These are phyloP conservation scores for Rhynchotus rufescens DNA, from an alignment of 2,797 vertebrate genomes.

Conservation along the genomic window DNA sequence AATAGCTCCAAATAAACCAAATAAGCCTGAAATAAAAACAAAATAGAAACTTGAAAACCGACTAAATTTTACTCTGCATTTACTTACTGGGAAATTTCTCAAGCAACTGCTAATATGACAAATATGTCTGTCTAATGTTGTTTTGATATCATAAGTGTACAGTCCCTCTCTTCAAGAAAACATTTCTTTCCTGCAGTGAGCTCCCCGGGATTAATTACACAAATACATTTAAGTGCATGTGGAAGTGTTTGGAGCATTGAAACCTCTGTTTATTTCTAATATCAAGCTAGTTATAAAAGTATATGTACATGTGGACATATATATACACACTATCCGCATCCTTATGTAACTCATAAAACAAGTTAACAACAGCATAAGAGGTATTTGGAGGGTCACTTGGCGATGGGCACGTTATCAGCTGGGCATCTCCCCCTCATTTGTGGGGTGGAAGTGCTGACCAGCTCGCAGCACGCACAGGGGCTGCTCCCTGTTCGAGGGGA, in stretches of 20 bases:
- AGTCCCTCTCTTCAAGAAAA: background rate
- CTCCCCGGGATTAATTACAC: background rate
- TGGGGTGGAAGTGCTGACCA: accelerated
- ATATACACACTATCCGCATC: background rate
- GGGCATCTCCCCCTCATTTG: accelerated
- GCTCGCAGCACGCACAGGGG: background rate
- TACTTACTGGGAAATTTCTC: background rate
- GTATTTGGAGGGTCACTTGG: accelerated
- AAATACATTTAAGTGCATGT: background rate
- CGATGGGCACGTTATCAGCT: background rate
- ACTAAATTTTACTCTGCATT: background rate
- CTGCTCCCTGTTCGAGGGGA: background rate
- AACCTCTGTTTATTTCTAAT: background rate
- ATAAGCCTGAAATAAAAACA: background rate
- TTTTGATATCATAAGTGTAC: background rate
- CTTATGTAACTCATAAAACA: background rate
- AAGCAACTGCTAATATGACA: background rate
- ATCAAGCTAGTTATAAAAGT: background rate
- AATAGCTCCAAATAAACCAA: background rate
- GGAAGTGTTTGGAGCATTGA: background rate
- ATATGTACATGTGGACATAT: accelerated
- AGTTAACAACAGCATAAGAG: background rate
- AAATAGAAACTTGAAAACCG: background rate
- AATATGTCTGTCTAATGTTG: background rate
- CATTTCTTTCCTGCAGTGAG: background rate